Evolutionary conservation across 2,888 invertebrate genomes (phyloP).

Genomic region (Agrotis ipsilon): DNA sequence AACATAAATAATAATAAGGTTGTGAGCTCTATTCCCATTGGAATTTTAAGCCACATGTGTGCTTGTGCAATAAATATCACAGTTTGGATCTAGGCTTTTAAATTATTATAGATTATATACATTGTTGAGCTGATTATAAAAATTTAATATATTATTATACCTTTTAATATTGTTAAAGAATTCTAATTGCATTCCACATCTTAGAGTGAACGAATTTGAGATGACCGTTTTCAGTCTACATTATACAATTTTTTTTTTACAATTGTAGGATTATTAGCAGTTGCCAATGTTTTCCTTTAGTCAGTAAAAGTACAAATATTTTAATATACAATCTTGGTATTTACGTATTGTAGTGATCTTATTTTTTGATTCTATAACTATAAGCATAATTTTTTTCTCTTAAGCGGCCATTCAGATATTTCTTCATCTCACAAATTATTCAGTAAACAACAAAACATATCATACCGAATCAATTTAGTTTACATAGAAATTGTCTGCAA

Average conservation of each 20-base stretch:
- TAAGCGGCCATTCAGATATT: slow-evolving; percentile 87
- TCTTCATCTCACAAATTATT: slow-evolving; percentile 87
- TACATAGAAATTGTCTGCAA: slow-evolving; percentile 79
- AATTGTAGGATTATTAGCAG: slow-evolving; percentile 91
- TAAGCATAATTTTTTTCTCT: slow-evolving; percentile 90
- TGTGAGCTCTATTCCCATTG: slow-evolving; percentile 91
- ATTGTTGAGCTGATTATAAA: slow-evolving; percentile 92
- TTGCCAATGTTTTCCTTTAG: slow-evolving; percentile 93
- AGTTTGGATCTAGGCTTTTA: slow-evolving; percentile 92
- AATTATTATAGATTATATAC: slow-evolving; percentile 92
- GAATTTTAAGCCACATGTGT: slow-evolving; percentile 91
- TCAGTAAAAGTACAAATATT: slow-evolving; percentile 96
- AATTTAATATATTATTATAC: slow-evolving; percentile 92
- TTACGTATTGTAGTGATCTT: slow-evolving; percentile 91
- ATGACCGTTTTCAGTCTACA: slow-evolving; percentile 91
- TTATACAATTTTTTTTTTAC: slow-evolving; percentile 90
- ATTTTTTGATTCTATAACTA: slow-evolving; percentile 89
- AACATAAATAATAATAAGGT: slow-evolving; percentile 88
- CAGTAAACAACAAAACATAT: slow-evolving; percentile 90
- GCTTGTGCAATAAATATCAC: slow-evolving; percentile 92
- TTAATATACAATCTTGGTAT: slow-evolving; percentile 92
- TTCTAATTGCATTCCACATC: slow-evolving; percentile 92
- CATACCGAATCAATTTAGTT: slow-evolving; percentile 86
- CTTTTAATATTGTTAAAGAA: slow-evolving; percentile 92
- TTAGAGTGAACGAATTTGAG: slow-evolving; percentile 91